phyloP scores from a whole-genome alignment of 37 sponge, comb jelly and placozoan species.

The Mnemiopsis leidyi region DNA sequence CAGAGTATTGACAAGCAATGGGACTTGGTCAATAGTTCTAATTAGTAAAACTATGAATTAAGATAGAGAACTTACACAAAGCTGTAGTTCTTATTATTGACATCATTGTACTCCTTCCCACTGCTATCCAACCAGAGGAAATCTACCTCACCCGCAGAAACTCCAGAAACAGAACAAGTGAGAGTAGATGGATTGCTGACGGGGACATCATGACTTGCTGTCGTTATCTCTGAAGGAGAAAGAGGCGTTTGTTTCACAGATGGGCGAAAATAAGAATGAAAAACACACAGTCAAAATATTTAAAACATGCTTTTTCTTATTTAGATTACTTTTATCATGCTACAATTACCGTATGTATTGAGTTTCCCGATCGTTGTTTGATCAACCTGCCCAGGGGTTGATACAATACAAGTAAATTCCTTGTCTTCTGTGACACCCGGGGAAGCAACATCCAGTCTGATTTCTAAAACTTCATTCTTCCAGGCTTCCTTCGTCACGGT shows the following conservation, averaged over 20 bases:
- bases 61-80: not conserved
- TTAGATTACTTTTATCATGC: no score
- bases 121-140: not conserved
- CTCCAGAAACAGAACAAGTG: not conserved
- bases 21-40: no score
- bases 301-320: no score
- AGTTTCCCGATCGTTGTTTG: not conserved
- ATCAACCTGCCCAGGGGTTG: not conserved
- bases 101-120: not conserved
- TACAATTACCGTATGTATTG: not conserved
- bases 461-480: not conserved
- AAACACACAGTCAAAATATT: no score
- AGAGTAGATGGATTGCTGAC: not conserved
- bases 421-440: not conserved
- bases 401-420: not conserved
- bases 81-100: not conserved
- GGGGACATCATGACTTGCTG: not conserved
- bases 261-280: no score
- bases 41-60: no score
- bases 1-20: no score
- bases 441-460: not conserved
- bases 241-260: no score
- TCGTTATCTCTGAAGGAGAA: not conserved
- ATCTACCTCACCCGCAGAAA: not conserved
- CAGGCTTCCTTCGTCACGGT: not conserved